Conservation (phyloP, 2,888 invertebrate genomes). For the Hydrotaea cyrtoneurina region DNA sequence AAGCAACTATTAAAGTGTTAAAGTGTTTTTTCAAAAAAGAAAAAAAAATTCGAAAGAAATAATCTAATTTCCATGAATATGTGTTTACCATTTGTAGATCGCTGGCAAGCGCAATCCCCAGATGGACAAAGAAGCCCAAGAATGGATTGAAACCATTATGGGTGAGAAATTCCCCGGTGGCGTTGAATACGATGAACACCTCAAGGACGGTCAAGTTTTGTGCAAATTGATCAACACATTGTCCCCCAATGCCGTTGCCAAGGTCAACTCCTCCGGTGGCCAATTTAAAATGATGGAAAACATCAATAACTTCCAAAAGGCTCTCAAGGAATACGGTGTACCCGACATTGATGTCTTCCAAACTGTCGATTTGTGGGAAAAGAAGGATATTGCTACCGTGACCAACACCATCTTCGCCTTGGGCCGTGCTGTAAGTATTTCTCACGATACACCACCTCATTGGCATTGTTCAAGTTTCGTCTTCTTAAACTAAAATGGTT, state of each 20-base stretch:
- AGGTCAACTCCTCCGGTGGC: conserved; percentile 96
- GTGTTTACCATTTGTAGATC: conserved; percentile 82
- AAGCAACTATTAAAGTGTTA: no score
- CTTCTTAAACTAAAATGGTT: not conserved
- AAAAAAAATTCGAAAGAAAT: no score
- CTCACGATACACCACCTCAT: not conserved
- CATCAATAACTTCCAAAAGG: conserved; percentile 94
- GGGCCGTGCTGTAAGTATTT: conserved; percentile 87
- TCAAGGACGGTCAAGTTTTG: conserved; percentile 95
- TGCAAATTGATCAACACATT: conserved; percentile 97
- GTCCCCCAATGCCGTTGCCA: conserved; percentile 91
- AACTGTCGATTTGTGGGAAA: conserved; percentile 97
- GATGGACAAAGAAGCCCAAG: conserved; percentile 93
- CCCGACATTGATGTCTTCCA: conserved; percentile 96
- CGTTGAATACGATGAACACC: conserved; percentile 91
- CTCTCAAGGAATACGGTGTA: conserved; percentile 93
- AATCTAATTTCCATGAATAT: no score
- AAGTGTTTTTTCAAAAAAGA: no score
- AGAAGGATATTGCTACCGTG: conserved; percentile 93
- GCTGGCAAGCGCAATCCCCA: conserved; percentile 91
- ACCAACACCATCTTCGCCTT: conserved; percentile 92
- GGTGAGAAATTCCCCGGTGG: conserved; percentile 93
- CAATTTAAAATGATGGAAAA: conserved; percentile 99
- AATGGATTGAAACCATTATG: conserved; percentile 94
- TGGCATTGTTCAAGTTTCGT: not conserved